A percentile compares a stretch with the other conserved stretches of the same genome.
Evolutionary conservation across 2,888 invertebrate genomes (phyloP).

Genomic region (Carpatolechia fugitivella): DNA sequence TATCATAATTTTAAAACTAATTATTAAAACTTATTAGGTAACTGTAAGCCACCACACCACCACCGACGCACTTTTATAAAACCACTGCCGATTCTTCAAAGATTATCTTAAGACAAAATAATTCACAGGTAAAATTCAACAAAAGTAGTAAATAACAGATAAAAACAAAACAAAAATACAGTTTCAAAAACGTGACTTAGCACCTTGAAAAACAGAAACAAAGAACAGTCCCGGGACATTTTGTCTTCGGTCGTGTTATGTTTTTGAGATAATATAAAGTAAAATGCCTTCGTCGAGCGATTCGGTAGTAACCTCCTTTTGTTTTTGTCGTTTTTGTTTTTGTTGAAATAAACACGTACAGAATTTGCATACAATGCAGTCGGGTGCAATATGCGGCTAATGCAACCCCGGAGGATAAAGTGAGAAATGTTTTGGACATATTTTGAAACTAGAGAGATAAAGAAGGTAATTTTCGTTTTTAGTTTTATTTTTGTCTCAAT

Average conservation of each 20-base stretch:
- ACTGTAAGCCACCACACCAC: too few species aligned
- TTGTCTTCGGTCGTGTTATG: constrained; percentile 48
- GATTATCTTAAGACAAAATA: too few species aligned
- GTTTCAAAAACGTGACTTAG: constrained; percentile 33
- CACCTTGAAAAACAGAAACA: constrained; percentile 31
- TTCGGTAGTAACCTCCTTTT: constrained; percentile 34
- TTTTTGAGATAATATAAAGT: constrained; percentile 61
- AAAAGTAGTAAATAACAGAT: background rate
- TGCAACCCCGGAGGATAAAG: constrained; percentile 31
- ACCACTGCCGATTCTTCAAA: too few species aligned
- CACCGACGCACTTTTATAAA: too few species aligned
- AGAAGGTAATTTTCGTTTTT: background rate
- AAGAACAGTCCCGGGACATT: constrained; percentile 37
- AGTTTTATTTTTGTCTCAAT: too few species aligned
- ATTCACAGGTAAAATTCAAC: background rate
- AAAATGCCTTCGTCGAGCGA: constrained; percentile 46
- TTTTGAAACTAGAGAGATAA: background rate
- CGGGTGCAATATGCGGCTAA: constrained; percentile 72
- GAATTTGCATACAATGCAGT: constrained; percentile 73
- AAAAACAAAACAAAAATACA: background rate
- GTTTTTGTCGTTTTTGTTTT: constrained; percentile 42
- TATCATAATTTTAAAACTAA: too few species aligned
- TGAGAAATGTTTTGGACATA: constrained; percentile 23
- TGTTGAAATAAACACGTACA: constrained; percentile 67
- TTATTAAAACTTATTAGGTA: too few species aligned